Evolutionary conservation across 2,888 invertebrate species (phyloP).

Genomic region (Brachypterus glaber): DNA sequence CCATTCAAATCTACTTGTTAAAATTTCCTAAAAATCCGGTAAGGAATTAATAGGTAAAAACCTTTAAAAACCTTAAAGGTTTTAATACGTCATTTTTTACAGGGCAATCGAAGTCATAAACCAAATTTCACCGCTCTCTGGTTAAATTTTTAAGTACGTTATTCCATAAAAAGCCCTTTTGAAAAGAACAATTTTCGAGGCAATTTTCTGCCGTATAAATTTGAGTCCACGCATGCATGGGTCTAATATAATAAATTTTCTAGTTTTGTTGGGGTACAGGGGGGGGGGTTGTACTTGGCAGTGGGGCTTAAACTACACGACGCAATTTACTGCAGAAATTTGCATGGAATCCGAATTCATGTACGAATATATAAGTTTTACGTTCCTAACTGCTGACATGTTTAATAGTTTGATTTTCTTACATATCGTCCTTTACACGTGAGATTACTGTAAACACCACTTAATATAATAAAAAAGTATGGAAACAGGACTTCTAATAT

Average conservation of each 20-base stretch:
- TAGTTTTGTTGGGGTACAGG: conserved; percentile 27
- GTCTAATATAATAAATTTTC: conserved; percentile 30
- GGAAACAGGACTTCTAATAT: too few species aligned
- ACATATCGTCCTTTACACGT: conserved; percentile 23
- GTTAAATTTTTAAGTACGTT: too few species aligned
- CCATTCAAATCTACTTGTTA: too few species aligned
- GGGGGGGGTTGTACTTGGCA: conserved; percentile 23
- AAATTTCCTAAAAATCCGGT: too few species aligned
- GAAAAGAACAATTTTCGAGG: conserved; percentile 16
- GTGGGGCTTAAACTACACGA: conserved; percentile 20
- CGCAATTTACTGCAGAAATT: conserved; percentile 31
- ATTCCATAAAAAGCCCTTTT: too few species aligned
- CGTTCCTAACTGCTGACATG: conserved; percentile 27
- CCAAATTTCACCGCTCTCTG: too few species aligned
- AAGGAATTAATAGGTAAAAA: too few species aligned
- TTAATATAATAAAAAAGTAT: too few species aligned
- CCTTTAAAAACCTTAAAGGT: too few species aligned
- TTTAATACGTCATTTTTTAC: too few species aligned
- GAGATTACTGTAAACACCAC: too few species aligned
- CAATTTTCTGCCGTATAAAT: conserved; percentile 25
- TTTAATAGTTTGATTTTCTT: conserved; percentile 32
- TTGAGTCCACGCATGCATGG: conserved; percentile 28
- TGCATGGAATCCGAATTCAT: conserved; percentile 33
- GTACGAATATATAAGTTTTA: conserved; percentile 32
- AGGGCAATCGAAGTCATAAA: too few species aligned